phyloP scores from a whole-genome alignment of 2,888 invertebrate genomes.

The Acleris literana region DNA sequence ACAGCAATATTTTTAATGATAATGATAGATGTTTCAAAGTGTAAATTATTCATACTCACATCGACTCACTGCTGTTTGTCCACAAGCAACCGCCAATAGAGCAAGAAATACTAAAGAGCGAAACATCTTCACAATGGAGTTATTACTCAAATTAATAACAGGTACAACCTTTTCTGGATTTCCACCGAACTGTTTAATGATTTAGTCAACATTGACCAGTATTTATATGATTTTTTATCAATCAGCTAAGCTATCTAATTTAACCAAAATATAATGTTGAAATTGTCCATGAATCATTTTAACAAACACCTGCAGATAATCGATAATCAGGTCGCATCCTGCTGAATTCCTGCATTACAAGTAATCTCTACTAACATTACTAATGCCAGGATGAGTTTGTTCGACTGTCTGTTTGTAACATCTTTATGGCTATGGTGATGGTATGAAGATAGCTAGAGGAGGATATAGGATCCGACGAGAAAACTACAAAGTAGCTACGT shows the following conservation, averaged over 20 bases:
- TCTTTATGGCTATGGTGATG: too few species aligned
- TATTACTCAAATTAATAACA: too few species aligned
- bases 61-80: constrained; percentile 3
- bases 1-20: too few species aligned
- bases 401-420: too few species aligned
- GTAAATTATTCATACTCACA: constrained; percentile 8
- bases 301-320: not conserved
- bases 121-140: not conserved
- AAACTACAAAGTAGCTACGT: too few species aligned
- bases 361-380: too few species aligned
- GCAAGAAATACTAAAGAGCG: not conserved
- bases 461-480: too few species aligned
- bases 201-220: not conserved
- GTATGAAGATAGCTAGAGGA: too few species aligned
- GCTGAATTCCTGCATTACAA: too few species aligned
- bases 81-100: not conserved
- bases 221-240: not conserved
- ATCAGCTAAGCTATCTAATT: not conserved
- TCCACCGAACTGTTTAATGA: not conserved
- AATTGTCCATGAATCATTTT: not conserved
- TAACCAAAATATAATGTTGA: not conserved
- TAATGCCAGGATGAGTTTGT: too few species aligned
- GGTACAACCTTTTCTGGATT: too few species aligned
- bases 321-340: not conserved
- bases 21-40: too few species aligned